Evolutionary conservation across 1,140 invertebrate species (phyloP).

Genomic region (Maconellicoccus hirsutus): DNA sequence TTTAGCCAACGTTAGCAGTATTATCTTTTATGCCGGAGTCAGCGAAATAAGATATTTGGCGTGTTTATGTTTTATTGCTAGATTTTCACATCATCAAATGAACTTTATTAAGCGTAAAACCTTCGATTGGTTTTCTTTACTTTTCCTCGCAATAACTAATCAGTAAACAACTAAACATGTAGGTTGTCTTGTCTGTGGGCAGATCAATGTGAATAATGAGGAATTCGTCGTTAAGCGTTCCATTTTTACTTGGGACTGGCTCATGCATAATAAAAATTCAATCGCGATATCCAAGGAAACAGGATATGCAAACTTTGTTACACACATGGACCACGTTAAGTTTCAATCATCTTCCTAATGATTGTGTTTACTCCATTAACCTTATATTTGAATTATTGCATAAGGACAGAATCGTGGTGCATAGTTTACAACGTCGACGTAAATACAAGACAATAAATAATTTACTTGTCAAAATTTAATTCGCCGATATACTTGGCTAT

Average conservation of each 20-base stretch:
- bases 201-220: too few species aligned
- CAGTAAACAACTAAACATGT: too few species aligned
- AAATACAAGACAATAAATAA: neutral
- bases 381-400: neutral
- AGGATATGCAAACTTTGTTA: too few species aligned
- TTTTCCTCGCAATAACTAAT: too few species aligned
- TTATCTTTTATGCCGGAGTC: neutral
- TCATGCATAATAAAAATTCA: too few species aligned
- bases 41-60: neutral
- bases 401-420: neutral
- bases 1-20: neutral
- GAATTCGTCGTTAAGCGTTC: too few species aligned
- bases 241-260: too few species aligned
- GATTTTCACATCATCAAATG: neutral
- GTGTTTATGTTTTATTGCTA: slow-evolving; percentile 5
- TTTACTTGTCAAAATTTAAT: slow-evolving; percentile 5
- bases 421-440: neutral
- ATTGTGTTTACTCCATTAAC: neutral
- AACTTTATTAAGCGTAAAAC: neutral
- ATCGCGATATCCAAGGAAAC: too few species aligned
- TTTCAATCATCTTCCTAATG: too few species aligned
- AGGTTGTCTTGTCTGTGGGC: too few species aligned
- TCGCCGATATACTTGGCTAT: neutral
- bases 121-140: neutral
- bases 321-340: too few species aligned